phyloP scores from a whole-genome alignment of 2,888 invertebrate species.

The Hedya salicella region DNA sequence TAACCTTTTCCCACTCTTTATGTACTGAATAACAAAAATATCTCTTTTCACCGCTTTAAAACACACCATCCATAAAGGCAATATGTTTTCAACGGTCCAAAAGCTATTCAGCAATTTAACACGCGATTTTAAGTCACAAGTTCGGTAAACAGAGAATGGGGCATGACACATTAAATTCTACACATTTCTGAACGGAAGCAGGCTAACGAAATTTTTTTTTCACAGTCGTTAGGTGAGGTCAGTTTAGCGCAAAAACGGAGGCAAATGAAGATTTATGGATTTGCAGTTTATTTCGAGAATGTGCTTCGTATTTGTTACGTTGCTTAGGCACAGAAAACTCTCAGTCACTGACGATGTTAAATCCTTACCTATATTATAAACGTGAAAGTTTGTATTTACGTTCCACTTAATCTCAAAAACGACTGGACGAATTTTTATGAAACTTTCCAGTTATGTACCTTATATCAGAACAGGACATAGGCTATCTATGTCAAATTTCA shows the following conservation, averaged over 20 bases:
- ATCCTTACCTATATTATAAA: too few species aligned
- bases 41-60: conserved; percentile 19
- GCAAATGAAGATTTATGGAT: conserved; percentile 8
- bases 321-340: neutral
- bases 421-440: too few species aligned
- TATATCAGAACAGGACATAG: too few species aligned
- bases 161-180: neutral
- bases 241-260: neutral
- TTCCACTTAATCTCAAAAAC: too few species aligned
- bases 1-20: conserved; percentile 12
- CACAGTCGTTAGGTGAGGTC: conserved; percentile 15
- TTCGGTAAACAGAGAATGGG: neutral
- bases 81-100: neutral
- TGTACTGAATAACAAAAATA: conserved; percentile 22
- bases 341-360: neutral
- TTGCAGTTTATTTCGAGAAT: neutral
- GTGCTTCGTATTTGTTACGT: neutral
- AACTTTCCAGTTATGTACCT: too few species aligned
- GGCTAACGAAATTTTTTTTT: conserved; percentile 15
- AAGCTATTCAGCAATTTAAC: neutral
- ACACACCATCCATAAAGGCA: too few species aligned
- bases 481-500: too few species aligned
- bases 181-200: neutral
- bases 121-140: neutral
- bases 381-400: too few species aligned